Evolutionary conservation across 2,113 vertebrate species (phyloP).

Genomic region (Microcebus jonahi): DNA sequence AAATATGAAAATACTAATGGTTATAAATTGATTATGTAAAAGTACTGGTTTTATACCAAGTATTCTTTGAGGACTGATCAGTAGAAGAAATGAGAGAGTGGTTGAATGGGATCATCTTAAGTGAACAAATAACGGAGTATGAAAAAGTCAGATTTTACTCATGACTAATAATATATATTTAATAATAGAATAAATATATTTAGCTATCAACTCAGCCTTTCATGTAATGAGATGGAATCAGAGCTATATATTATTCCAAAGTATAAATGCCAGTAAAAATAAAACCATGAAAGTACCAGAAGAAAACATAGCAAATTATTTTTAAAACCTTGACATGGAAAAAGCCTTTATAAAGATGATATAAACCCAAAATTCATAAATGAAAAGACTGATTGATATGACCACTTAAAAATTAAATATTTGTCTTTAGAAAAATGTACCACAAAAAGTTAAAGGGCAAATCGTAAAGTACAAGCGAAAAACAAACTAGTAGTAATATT

Average conservation of each 20-base stretch:
- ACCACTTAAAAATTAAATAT: conserved; percentile 31
- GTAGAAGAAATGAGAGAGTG: neutral
- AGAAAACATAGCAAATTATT: conserved; percentile 7
- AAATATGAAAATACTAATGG: neutral
- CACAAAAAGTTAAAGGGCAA: conserved; percentile 2
- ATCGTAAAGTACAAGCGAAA: conserved; percentile 8
- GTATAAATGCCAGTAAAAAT: neutral
- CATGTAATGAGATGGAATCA: neutral
- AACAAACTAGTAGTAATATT: conserved; percentile 10
- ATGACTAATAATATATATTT: conserved; percentile 1
- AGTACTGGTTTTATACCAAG: neutral
- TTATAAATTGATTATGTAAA: neutral
- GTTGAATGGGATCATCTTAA: neutral
- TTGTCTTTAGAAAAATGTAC: neutral
- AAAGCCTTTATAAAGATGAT: conserved; percentile 16
- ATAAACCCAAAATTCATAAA: neutral
- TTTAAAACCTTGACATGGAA: conserved; percentile 1
- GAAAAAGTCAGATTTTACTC: conserved; percentile 35
- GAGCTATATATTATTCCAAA: conserved; percentile 6
- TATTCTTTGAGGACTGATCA: neutral
- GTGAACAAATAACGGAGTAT: neutral
- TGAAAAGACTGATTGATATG: neutral
- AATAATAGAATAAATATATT: neutral
- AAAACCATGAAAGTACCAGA: neutral
- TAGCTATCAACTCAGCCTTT: conserved; percentile 28